Percentiles rank a stretch among this genome's conserved stretches.
Conservation (phyloP, 37 sponge, comb jelly and placozoan genomes). For the Corticium candelabrum region DNA sequence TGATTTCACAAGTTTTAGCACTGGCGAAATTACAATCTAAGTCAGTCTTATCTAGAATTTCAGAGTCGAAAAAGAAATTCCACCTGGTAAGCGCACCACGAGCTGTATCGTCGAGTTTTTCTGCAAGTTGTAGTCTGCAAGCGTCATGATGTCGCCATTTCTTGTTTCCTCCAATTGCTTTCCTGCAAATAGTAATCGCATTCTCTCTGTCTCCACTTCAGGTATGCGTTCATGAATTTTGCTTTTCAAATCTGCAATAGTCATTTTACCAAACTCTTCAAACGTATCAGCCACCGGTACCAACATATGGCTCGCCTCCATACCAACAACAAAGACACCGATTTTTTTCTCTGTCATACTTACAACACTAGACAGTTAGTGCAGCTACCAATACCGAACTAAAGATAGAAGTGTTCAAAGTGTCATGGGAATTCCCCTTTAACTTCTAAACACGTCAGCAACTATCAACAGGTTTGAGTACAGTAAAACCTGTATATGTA, state of each 20-base stretch:
- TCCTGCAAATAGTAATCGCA: slow-evolving; percentile 37
- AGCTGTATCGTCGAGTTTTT: slow-evolving; percentile 24
- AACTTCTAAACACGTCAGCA: background rate
- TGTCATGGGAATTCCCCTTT: background rate
- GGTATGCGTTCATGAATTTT: slow-evolving; percentile 8
- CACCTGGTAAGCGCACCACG: slow-evolving; percentile 37
- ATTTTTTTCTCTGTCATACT: no score
- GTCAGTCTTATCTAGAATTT: no score
- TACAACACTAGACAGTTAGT: no score
- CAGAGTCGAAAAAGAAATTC: slow-evolving; percentile 9
- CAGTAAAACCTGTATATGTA: no score
- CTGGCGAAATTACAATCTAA: no score
- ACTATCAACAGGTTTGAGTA: no score
- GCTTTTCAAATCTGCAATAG: slow-evolving; percentile 11
- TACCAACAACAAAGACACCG: slow-evolving; percentile 22
- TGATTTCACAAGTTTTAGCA: no score
- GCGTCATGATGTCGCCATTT: slow-evolving; percentile 13
- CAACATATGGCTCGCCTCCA: slow-evolving; percentile 14
- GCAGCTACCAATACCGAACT: no score
- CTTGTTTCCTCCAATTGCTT: slow-evolving; percentile 30
- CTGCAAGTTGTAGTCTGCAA: slow-evolving; percentile 33
- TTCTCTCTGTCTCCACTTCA: background rate
- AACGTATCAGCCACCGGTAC: slow-evolving; percentile 10
- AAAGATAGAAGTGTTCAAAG: no score
- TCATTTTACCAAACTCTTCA: slow-evolving; percentile 22